Evolutionary conservation across 2,113 vertebrate genomes (phyloP).

Genomic region (Ibidorhyncha struthersii): DNA sequence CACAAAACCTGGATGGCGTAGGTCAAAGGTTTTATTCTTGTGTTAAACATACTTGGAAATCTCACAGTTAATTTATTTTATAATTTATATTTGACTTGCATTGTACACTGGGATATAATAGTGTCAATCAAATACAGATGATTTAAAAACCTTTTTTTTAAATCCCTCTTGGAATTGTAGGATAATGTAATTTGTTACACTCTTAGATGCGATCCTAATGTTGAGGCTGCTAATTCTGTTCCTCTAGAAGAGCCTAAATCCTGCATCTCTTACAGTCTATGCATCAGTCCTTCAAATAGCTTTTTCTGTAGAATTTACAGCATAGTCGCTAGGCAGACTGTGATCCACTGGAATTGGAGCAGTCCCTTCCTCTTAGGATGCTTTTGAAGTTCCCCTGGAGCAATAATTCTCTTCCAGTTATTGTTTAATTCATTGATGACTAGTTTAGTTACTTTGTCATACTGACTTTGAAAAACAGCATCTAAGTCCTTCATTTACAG

Average conservation of each 20-base stretch:
- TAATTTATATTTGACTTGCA: neutral
- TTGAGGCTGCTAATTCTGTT: neutral
- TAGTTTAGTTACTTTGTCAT: neutral
- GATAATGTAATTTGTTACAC: neutral
- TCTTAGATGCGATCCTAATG: neutral
- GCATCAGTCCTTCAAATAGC: neutral
- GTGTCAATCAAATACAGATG: neutral
- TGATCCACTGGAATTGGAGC: neutral
- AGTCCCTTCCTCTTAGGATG: neutral
- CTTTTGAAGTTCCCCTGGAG: neutral
- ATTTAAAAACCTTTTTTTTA: neutral
- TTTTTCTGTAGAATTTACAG: neutral
- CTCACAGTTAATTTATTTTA: neutral
- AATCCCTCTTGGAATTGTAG: neutral
- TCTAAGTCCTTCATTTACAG: neutral
- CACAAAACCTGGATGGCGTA: slow-evolving; percentile 43
- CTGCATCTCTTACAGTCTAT: neutral
- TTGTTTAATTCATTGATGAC: neutral
- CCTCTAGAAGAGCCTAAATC: neutral
- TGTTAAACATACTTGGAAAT: slow-evolving; percentile 10
- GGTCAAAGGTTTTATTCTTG: slow-evolving; percentile 43
- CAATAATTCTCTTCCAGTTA: neutral
- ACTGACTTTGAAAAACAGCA: neutral
- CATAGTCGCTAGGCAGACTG: neutral
- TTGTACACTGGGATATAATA: neutral